phyloP scores from a whole-genome alignment of 2,888 invertebrate genomes.

The Agonopterix alstromeriana region DNA sequence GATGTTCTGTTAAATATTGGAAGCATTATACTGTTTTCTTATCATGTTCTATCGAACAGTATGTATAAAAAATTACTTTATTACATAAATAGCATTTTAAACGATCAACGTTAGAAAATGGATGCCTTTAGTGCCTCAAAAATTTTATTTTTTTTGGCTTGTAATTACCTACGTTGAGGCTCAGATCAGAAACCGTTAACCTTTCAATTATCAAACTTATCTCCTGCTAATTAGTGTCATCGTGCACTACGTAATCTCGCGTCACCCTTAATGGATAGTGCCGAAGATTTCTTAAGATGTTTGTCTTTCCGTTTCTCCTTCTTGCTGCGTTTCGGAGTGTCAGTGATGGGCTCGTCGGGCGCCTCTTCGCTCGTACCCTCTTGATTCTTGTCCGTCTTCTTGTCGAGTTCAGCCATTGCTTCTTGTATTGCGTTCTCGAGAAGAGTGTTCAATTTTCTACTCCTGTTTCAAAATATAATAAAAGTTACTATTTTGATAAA shows the following conservation, averaged over 20 bases:
- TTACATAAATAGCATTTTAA: too few species aligned
- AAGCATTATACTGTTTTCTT: background rate
- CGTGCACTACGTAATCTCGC: slow-evolving; percentile 72
- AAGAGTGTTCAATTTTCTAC: slow-evolving; percentile 93
- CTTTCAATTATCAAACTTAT: too few species aligned
- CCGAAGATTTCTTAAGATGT: slow-evolving; percentile 30
- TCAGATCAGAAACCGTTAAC: too few species aligned
- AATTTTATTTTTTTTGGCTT: too few species aligned
- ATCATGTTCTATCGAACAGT: background rate
- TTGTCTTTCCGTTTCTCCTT: slow-evolving; percentile 47
- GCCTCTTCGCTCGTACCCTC: slow-evolving; percentile 7
- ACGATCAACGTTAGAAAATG: too few species aligned
- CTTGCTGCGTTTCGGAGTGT: slow-evolving; percentile 37
- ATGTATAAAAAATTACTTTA: too few species aligned
- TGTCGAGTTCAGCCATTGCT: slow-evolving; percentile 92
- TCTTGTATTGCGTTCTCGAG: slow-evolving; percentile 95
- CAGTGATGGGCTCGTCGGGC: slow-evolving; percentile 19
- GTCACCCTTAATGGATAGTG: slow-evolving; percentile 39
- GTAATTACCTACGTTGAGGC: too few species aligned
- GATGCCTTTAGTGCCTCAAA: too few species aligned
- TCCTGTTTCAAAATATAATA: slow-evolving; percentile 74
- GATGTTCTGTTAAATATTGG: too few species aligned
- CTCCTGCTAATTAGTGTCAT: slow-evolving; percentile 30
- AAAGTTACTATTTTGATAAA: background rate
- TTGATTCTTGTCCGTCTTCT: slow-evolving; percentile 70